These are phyloP conservation scores for Zaprionus vittiger DNA, from an alignment of 1,140 invertebrate genomes.

Conservation along the genomic window DNA sequence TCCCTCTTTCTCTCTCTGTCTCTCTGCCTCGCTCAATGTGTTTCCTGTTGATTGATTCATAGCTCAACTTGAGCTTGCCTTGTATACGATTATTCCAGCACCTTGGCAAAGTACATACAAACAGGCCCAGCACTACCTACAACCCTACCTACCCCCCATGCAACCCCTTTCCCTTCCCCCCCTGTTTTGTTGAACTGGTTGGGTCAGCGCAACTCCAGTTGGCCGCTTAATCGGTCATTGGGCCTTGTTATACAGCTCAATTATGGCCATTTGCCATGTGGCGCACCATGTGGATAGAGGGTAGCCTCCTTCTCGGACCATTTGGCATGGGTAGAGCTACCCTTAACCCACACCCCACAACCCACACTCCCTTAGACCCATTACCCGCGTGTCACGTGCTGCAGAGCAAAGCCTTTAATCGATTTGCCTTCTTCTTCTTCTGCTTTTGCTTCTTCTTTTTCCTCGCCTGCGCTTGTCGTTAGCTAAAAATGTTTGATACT, in stretches of 20 bases:
- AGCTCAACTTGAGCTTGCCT: constrained; percentile 6
- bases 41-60: constrained; percentile 44
- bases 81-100: neutral
- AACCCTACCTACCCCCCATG: neutral
- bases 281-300: constrained; percentile 35
- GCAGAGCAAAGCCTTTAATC: constrained; percentile 67
- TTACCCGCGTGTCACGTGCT: constrained; percentile 60
- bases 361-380: neutral
- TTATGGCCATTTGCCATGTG: constrained; percentile 79
- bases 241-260: constrained; percentile 80
- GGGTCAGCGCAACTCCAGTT: constrained; percentile 56
- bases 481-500: constrained; percentile 51
- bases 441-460: neutral
- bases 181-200: neutral
- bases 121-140: neutral
- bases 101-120: neutral
- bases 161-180: neutral
- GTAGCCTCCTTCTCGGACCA: constrained; percentile 15
- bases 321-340: constrained; percentile 26
- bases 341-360: constrained; percentile 39
- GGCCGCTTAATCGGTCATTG: constrained; percentile 79
- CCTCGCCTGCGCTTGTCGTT: constrained; percentile 14
- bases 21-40: neutral
- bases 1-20: neutral
- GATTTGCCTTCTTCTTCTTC: constrained; percentile 55